Evolutionary conservation across 2,113 vertebrate genomes (phyloP).

Genomic region (Pelecanus crispus): DNA sequence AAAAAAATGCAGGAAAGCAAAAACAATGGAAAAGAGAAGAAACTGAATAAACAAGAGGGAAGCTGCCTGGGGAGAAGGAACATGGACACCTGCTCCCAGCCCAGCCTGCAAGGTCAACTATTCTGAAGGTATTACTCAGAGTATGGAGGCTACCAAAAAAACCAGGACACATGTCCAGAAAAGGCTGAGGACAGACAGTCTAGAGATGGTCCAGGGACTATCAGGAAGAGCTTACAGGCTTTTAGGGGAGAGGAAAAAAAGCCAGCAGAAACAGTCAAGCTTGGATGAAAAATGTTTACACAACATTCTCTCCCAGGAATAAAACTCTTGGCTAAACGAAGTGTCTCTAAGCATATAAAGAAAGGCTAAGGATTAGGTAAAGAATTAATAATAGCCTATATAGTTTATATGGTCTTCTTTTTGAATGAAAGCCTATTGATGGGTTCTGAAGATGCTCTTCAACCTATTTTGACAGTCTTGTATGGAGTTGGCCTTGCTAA

Average conservation of each 20-base stretch:
- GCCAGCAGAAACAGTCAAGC: background rate
- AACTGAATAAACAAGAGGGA: background rate
- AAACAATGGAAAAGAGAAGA: background rate
- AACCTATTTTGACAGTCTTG: background rate
- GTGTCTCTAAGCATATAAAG: background rate
- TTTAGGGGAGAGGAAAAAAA: background rate
- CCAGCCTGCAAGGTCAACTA: background rate
- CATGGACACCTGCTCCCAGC: background rate
- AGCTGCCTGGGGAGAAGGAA: background rate
- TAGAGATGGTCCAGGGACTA: background rate
- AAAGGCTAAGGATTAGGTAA: background rate
- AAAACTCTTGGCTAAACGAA: background rate
- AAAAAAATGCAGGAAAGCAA: slow-evolving; percentile 6
- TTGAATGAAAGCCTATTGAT: background rate
- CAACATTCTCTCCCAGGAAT: background rate
- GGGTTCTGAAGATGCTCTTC: background rate
- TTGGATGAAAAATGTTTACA: background rate
- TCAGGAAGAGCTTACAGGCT: background rate
- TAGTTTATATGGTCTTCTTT: background rate
- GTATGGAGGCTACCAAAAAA: background rate
- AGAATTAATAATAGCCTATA: background rate
- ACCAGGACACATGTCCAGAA: background rate
- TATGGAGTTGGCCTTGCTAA: background rate
- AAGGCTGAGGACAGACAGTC: background rate
- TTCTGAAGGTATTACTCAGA: background rate